Evolutionary conservation across 2,113 vertebrate species (phyloP).

Genomic region (Halichoeres trimaculatus): DNA sequence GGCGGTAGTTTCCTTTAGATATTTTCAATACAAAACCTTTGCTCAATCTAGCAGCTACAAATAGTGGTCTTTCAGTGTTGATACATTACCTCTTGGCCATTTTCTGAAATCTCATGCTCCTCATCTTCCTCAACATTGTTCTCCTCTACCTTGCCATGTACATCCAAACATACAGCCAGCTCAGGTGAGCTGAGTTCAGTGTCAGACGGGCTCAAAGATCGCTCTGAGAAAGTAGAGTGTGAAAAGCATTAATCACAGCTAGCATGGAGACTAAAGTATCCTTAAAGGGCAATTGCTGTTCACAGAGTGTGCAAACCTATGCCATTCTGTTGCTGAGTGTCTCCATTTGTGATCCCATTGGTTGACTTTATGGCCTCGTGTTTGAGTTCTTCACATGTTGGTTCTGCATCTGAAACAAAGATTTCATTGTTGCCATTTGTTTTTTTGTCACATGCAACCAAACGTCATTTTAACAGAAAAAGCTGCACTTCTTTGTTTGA

Average conservation of each 20-base stretch:
- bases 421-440: neutral
- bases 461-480: conserved; percentile 2
- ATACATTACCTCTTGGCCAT: conserved; percentile 76
- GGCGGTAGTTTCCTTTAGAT: too few species aligned
- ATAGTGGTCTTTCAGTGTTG: too few species aligned
- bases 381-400: conserved; percentile 53
- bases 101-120: conserved; percentile 68
- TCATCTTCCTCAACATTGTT: conserved; percentile 40
- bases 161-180: conserved; percentile 52
- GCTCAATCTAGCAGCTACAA: too few species aligned
- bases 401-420: conserved; percentile 52
- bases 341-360: conserved; percentile 69
- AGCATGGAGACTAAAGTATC: too few species aligned
- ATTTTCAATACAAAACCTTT: too few species aligned
- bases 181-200: conserved; percentile 74
- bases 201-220: conserved; percentile 70
- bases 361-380: conserved; percentile 45
- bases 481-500: neutral
- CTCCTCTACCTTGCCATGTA: conserved; percentile 53
- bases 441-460: conserved; percentile 7
- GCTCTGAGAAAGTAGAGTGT: conserved; percentile 44
- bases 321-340: conserved; percentile 60
- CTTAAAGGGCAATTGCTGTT: too few species aligned
- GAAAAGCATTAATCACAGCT: neutral
- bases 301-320: conserved; percentile 71